Base-by-base conservation (phyloP, 1,140 invertebrate species). In the Ips nitidus region DNA sequence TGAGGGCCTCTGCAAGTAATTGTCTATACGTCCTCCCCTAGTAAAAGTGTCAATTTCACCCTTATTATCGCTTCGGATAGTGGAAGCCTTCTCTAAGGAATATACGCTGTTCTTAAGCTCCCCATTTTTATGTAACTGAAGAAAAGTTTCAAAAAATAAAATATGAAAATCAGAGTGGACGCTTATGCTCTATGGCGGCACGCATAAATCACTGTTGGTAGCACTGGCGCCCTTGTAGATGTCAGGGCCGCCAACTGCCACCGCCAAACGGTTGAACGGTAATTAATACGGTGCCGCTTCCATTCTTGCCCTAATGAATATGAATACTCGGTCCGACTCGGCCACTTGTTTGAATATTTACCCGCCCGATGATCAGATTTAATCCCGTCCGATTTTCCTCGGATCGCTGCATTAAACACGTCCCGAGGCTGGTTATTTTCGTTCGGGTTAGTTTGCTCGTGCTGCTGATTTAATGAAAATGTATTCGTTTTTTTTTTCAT, bases 21-120 rank as follows among this genome's bases (percentile, higher is more conserved):
- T 53, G 61, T 53, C 39, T 41, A 22, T n/a, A 40, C 8, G 5
- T 45, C 53, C 61, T n/a, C 61, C 61, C 50, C 53, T 64, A 38
- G 41, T 38, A 41, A 36, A 64, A 64, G 61, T 53, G 61, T 64
- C 61, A 64, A 64, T 64, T 64, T 64, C 61, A 64, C 50, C 61
- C 61, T 53, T 64, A 64, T 64, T 64, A 64, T 64, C 61, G 7
- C 6, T 58, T 4, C 7, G 22, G 6, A 41, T 41, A 58, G 39
- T 41, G 40, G 56, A 41, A 40, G 8, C 6, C 36, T 22, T 22
- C 45, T 22, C 45, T 50, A 8, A 8, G 45, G 45, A 50, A 50
- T 22, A 22, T 22, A 2, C 45, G 6, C 45, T 50, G 22, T 22
- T 22, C 22, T 22, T 22, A 22, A 22, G 22, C 22, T 22, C 22